Evolutionary conservation across 2,888 invertebrate species (phyloP).

Genomic region (Liodrosophila aerea): DNA sequence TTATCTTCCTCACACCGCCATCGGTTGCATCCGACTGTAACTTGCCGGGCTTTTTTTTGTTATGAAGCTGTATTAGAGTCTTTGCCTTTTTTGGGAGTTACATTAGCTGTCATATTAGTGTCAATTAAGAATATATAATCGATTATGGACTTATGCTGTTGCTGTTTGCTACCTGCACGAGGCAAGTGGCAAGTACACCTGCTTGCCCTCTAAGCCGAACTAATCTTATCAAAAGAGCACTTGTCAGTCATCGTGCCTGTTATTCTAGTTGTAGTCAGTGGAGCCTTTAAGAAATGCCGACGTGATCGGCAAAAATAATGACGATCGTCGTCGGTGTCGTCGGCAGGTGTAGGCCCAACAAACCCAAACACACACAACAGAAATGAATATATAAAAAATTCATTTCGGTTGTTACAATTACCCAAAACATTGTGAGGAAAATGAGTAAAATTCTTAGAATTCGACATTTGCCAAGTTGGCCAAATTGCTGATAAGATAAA

Average conservation of each 20-base stretch:
- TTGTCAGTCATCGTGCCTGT: slow-evolving; percentile 47
- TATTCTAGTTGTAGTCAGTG: slow-evolving; percentile 16
- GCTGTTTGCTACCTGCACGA: slow-evolving; percentile 40
- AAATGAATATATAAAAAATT: slow-evolving; percentile 16
- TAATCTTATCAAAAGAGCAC: slow-evolving; percentile 67
- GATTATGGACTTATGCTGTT: slow-evolving; percentile 38
- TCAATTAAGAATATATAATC: slow-evolving; percentile 66
- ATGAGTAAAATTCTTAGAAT: slow-evolving; percentile 26
- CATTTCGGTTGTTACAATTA: slow-evolving; percentile 67
- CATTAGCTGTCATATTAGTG: slow-evolving; percentile 49
- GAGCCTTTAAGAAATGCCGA: slow-evolving; percentile 45
- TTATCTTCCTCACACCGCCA: no score
- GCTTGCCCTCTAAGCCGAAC: slow-evolving; percentile 44
- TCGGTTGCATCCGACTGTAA: no score
- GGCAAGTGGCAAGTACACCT: slow-evolving; percentile 39
- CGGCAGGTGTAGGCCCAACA: slow-evolving; percentile 57
- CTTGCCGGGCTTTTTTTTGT: no score
- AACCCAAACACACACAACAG: slow-evolving; percentile 14
- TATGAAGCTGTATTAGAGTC: neutral
- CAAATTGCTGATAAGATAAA: slow-evolving; percentile 64
- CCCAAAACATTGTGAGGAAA: slow-evolving; percentile 58
- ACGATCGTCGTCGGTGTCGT: neutral
- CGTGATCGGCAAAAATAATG: slow-evolving; percentile 15
- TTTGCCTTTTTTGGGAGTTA: neutral
- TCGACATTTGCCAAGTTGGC: slow-evolving; percentile 58